Conservation (phyloP, 2,888 invertebrate genomes). For the Diachrysia chrysitis region DNA sequence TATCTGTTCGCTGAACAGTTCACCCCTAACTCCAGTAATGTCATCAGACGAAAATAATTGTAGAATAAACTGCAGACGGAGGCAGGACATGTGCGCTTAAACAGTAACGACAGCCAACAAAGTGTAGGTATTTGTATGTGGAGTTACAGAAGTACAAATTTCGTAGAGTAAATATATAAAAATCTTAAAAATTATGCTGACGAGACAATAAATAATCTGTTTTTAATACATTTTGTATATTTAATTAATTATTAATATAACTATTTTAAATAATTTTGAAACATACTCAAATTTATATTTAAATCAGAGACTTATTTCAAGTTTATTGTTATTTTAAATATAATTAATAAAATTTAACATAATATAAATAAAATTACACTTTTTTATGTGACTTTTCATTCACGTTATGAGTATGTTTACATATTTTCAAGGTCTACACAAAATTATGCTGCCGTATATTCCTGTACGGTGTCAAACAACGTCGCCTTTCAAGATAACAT, state of each 20-base stretch:
- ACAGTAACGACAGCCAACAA: conserved; percentile 55
- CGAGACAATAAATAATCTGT: too few relatives aligned
- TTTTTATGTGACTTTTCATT: neutral
- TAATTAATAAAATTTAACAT: too few relatives aligned
- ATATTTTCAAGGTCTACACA: neutral
- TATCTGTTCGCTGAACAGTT: conserved; percentile 85
- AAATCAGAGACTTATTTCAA: too few relatives aligned
- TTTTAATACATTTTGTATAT: neutral
- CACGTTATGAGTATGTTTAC: neutral
- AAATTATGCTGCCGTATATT: conserved; percentile 13
- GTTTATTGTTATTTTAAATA: too few relatives aligned
- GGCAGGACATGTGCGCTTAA: conserved; percentile 56
- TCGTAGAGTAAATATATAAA: neutral
- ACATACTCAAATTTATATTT: too few relatives aligned
- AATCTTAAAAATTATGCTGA: too few relatives aligned
- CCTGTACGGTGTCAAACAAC: conserved; percentile 24
- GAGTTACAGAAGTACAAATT: conserved; percentile 27
- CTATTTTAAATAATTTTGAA: too few relatives aligned
- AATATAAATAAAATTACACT: too few relatives aligned
- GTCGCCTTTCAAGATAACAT: conserved; percentile 50
- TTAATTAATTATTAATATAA: neutral
- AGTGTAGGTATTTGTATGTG: conserved; percentile 28
- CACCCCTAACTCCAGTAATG: conserved; percentile 65
- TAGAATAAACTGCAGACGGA: conserved; percentile 55
- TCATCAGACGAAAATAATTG: conserved; percentile 62